Evolutionary conservation across 2,888 invertebrate genomes (phyloP), one percentile per base, ranked within the genome.

Genomic region (Muschampia plurimacula): DNA sequence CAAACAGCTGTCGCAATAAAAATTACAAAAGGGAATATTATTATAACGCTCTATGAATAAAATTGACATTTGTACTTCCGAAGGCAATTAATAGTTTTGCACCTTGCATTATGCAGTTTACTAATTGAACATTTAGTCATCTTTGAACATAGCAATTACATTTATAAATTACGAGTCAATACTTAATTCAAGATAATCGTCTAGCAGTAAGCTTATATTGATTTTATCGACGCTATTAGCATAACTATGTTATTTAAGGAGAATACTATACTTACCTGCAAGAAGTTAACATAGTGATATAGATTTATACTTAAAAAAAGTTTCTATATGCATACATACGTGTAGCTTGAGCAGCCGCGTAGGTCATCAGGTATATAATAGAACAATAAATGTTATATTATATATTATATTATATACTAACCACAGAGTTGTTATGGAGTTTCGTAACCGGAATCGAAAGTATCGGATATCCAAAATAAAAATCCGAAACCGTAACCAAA

Each of bases 11-110:
- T n/a, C 0, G n/a, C 7, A 7, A 22, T 9, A 22, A 15, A 55
- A 59, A 32, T 52, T 59, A 32, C 39, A n/a, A 62, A 39, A n/a
- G 60, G 7, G n/a, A 62, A 59, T 32, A 59, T 57, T 55, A 55
- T 55, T 8, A 22, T 44, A 9, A 8, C 44, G 10, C 9, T 55
- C n/a, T 49, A n/a, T 49, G n/a, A 55, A 22, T 22, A 22, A 22
- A 55, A 22, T 22, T 22, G 55, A 55, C 22, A 55, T 55, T 55
- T 22, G 55, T 22, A 10, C 55, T 55, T 55, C 55, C 55, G 55
- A 55, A 22, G 2, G 55, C 55, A 55, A 55, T 55, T 55, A 22
- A 13, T 32, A 59, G 59, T 55, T 32, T 32, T 59, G 59, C 59
- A 59, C 59, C 59, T 59, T 59, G 59, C 59, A 59, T 28, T 8